These are phyloP conservation scores for Parnassius smintheus DNA, from an alignment of 2,888 invertebrate species.

Conservation along the genomic window DNA sequence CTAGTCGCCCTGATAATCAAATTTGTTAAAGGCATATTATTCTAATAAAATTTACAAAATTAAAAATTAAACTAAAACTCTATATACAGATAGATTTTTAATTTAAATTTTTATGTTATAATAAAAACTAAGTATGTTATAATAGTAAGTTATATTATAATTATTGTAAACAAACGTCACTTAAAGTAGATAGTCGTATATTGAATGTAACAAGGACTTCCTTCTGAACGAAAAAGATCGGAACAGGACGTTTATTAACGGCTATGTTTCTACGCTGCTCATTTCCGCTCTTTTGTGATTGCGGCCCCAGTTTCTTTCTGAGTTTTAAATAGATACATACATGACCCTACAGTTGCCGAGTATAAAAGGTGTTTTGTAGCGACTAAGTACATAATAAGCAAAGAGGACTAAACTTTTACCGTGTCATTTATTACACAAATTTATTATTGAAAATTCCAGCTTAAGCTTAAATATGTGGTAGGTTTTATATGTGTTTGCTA, in stretches of 20 bases:
- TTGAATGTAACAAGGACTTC: slow-evolving; percentile 26
- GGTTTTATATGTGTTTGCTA: too few relatives aligned
- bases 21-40: too few relatives aligned
- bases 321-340: slow-evolving; percentile 61
- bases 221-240: slow-evolving; percentile 37
- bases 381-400: too few relatives aligned
- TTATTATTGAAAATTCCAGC: too few relatives aligned
- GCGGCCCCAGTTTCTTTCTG: slow-evolving; percentile 54
- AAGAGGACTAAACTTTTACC: too few relatives aligned
- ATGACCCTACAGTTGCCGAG: slow-evolving; percentile 59
- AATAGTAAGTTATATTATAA: too few relatives aligned
- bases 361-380: slow-evolving; percentile 48
- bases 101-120: slow-evolving; percentile 21
- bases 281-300: slow-evolving; percentile 64
- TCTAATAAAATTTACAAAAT: too few relatives aligned
- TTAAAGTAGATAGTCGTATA: slow-evolving; percentile 1
- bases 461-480: too few relatives aligned
- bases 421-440: too few relatives aligned
- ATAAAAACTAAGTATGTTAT: slow-evolving; percentile 18
- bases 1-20: too few relatives aligned
- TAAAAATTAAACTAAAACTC: too few relatives aligned
- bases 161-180: slow-evolving; percentile 1
- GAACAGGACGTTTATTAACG: slow-evolving; percentile 65
- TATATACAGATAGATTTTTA: too few relatives aligned
- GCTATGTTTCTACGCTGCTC: slow-evolving; percentile 61